A percentile compares a stretch with the other conserved stretches of the same genome.
phyloP scores from a whole-genome alignment of 2,113 vertebrate species.

The Clarias macrocephalus region DNA sequence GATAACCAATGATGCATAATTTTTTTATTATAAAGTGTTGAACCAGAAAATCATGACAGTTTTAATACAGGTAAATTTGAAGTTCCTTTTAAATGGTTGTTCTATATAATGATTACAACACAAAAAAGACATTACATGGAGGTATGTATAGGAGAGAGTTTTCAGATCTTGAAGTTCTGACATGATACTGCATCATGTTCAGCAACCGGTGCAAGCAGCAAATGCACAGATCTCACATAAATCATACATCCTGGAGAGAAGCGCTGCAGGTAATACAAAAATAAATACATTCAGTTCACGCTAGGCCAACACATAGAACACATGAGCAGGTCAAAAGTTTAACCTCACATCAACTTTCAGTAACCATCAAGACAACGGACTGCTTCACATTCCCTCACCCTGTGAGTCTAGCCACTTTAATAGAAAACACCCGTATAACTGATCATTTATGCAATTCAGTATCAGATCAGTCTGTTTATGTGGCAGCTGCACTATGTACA shows the following conservation, averaged over 20 bases:
- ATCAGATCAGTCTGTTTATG: background rate
- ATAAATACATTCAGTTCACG: background rate
- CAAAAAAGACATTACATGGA: background rate
- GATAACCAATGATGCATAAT: background rate
- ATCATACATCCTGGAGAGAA: background rate
- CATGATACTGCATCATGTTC: background rate
- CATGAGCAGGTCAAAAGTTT: background rate
- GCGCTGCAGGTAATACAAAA: constrained; percentile 15
- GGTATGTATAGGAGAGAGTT: background rate
- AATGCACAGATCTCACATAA: constrained; percentile 57
- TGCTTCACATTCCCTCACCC: background rate
- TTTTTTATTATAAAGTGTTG: background rate
- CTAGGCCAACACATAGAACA: no score
- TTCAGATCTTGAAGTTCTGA: background rate
- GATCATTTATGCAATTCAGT: background rate
- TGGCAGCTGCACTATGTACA: background rate
- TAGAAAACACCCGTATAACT: background rate
- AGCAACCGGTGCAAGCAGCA: constrained; percentile 55
- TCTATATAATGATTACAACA: background rate
- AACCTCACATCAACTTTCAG: background rate
- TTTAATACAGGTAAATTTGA: background rate
- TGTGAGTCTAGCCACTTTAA: background rate
- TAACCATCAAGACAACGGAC: background rate
- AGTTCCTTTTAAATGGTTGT: background rate
- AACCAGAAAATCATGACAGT: background rate